phyloP scores from a whole-genome alignment of 30 jellyfish, hydroid and myxozoan species.

The Calvadosia cruxmelitensis region DNA sequence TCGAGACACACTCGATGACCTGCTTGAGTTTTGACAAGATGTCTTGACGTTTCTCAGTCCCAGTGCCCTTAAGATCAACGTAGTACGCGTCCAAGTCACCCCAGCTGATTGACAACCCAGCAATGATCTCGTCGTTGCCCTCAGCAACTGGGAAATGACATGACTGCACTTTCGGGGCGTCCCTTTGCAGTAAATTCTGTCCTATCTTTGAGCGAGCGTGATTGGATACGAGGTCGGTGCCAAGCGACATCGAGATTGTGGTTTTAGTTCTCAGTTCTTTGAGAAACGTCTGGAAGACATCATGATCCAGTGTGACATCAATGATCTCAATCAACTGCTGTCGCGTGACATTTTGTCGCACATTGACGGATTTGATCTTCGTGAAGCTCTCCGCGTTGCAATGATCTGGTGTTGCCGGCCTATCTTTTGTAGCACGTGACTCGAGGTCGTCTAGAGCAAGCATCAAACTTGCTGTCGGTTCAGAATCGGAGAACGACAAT shows the following conservation, averaged over 20 bases:
- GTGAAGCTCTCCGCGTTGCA: background rate
- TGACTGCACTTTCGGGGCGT: background rate
- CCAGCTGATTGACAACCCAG: conserved; percentile 72
- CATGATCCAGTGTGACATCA: conserved; percentile 38
- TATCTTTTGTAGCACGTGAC: background rate
- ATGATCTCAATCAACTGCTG: conserved; percentile 23
- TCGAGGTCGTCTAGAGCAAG: background rate
- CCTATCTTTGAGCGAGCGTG: background rate
- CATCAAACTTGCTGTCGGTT: background rate
- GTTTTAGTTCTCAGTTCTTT: conserved; percentile 43
- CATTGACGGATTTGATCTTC: background rate
- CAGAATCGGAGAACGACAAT: background rate
- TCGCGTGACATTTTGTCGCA: background rate
- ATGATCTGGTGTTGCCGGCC: background rate
- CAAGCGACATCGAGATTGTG: conserved; percentile 43
- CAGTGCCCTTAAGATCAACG: conserved; percentile 10
- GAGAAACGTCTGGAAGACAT: conserved; percentile 32
- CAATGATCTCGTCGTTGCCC: conserved; percentile 7
- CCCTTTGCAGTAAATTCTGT: background rate
- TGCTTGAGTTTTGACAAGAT: background rate
- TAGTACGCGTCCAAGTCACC: conserved; percentile 66
- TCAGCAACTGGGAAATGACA: background rate
- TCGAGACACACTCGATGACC: background rate
- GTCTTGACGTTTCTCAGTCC: background rate
- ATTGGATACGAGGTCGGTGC: conserved; percentile 21